phyloP scores from a whole-genome alignment of 1,140 invertebrate species.

The Nephila pilipes region DNA sequence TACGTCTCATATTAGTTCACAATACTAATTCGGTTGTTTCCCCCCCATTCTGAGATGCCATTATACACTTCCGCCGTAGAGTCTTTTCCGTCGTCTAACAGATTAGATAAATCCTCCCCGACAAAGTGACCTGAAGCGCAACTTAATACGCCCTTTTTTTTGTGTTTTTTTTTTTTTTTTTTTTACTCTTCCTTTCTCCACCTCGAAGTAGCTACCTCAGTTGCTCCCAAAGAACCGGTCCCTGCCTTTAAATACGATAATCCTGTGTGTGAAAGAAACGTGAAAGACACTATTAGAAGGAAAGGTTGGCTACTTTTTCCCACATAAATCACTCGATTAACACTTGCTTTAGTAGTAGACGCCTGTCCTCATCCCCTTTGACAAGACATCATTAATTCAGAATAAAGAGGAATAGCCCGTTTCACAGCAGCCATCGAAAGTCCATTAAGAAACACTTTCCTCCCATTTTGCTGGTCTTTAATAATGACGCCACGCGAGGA shows the following conservation, averaged over 20 bases:
- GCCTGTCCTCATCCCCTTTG: slow-evolving; percentile 51
- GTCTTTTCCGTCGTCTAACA: not conserved
- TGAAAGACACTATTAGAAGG: slow-evolving; percentile 63
- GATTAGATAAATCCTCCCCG: slow-evolving; percentile 46
- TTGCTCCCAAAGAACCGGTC: not conserved
- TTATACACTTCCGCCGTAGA: not conserved
- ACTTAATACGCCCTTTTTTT: slow-evolving; percentile 39
- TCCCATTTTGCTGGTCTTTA: slow-evolving; percentile 37
- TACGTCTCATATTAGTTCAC: not conserved
- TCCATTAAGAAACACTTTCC: slow-evolving; percentile 71
- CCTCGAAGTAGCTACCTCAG: not conserved
- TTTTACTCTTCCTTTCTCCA: slow-evolving; percentile 15
- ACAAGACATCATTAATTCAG: slow-evolving; percentile 73
- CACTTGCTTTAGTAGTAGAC: slow-evolving; percentile 54
- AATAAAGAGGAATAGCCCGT: slow-evolving; percentile 58
- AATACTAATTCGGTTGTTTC: not conserved
- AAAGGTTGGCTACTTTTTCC: slow-evolving; percentile 54
- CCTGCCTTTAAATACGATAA: slow-evolving; percentile 59
- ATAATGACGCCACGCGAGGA: slow-evolving; percentile 62
- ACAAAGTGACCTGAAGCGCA: slow-evolving; percentile 57
- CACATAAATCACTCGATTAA: slow-evolving; percentile 74
- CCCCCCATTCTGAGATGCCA: too few relatives aligned
- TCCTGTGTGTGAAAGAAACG: slow-evolving; percentile 68
- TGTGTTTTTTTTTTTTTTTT: not conserved
- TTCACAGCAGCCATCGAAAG: slow-evolving; percentile 63